Percentiles rank a stretch among this genome's conserved stretches.
phyloP scores from a whole-genome alignment of 2,888 invertebrate genomes.

The Hanleya hanleyi region DNA sequence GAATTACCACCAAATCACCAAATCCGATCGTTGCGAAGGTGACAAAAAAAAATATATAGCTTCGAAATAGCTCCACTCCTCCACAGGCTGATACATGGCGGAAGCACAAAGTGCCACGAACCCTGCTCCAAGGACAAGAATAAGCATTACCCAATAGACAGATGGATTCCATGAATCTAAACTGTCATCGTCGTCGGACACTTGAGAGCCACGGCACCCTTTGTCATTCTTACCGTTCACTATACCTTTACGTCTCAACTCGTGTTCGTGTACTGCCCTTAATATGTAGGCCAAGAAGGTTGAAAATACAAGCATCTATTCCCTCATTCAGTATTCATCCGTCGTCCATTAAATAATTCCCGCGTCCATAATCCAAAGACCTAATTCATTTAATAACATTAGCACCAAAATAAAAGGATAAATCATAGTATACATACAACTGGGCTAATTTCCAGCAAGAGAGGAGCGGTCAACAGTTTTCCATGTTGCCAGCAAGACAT shows the following conservation, averaged over 20 bases:
- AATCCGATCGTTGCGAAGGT: conserved; percentile 80
- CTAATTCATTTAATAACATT: no score
- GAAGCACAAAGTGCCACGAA: conserved; percentile 78
- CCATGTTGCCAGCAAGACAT: no score
- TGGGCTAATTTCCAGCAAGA: no score
- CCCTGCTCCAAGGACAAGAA: conserved; percentile 77
- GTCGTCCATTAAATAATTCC: no score
- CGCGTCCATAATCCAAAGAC: no score
- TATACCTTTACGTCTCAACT: conserved; percentile 70
- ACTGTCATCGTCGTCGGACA: conserved; percentile 73
- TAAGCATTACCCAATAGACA: conserved; percentile 81
- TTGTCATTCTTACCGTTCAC: conserved; percentile 47
- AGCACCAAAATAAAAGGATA: no score
- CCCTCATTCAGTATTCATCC: no score
- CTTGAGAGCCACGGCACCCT: conserved; percentile 61
- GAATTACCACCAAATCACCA: conserved; percentile 80
- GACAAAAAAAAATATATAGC: conserved; percentile 80
- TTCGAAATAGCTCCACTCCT: conserved; percentile 79
- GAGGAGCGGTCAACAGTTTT: no score
- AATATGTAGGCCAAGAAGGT: conserved; percentile 79
- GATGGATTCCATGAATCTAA: conserved; percentile 79
- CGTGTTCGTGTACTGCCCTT: conserved; percentile 76
- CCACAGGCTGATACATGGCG: conserved; percentile 77
- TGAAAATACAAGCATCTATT: no score
- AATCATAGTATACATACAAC: no score